Conservation (phyloP, 2,797 vertebrate species). For the Crypturellus tataupa region DNA sequence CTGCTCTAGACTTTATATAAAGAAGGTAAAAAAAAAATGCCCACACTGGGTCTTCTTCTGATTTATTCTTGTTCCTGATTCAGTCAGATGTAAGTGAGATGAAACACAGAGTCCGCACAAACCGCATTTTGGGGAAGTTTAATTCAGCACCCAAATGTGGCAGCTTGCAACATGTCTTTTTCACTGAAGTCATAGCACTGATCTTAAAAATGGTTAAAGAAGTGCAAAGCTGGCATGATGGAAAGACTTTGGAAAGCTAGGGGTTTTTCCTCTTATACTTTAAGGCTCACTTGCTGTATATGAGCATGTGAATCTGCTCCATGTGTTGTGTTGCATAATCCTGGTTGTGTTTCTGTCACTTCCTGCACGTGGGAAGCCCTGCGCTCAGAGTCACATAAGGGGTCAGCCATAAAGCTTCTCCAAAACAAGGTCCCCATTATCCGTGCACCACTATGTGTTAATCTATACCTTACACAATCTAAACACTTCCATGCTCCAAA, state of each 20-base stretch:
- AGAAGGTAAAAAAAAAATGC: not conserved
- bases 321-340: not conserved
- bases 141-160: not conserved
- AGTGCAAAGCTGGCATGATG: not conserved
- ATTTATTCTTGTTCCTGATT: not conserved
- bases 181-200: not conserved
- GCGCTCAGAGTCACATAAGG: not conserved
- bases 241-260: not conserved
- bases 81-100: slow-evolving; percentile 1
- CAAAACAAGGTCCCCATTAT: not conserved
- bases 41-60: not conserved
- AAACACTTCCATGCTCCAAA: not conserved
- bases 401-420: not conserved
- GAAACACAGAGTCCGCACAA: not conserved
- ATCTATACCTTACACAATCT: not conserved
- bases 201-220: not conserved
- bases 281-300: not conserved
- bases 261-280: not conserved
- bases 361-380: not conserved
- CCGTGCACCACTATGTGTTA: not conserved
- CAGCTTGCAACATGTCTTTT: not conserved
- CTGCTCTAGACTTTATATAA: slow-evolving; percentile 7
- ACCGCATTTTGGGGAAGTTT: slow-evolving; percentile 7
- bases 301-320: not conserved
- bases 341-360: not conserved